These are phyloP conservation scores for Bombus pascuorum DNA, from an alignment of 1,140 invertebrate species.

Conservation along the genomic window DNA sequence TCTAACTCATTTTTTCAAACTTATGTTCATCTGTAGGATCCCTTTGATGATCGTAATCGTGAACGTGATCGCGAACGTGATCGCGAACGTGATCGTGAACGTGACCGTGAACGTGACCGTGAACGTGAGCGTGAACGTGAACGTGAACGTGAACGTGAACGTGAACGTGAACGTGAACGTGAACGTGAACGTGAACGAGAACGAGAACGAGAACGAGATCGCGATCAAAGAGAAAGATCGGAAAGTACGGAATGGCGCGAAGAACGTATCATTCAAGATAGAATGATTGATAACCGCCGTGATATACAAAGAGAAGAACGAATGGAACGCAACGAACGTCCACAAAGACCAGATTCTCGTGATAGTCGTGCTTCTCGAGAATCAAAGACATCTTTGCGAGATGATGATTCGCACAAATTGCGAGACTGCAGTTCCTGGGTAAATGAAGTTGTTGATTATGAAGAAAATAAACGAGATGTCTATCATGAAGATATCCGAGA, in stretches of 20 bases:
- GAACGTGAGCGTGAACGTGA: slow-evolving; percentile 54
- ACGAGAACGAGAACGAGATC: slow-evolving; percentile 56
- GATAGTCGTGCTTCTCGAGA: slow-evolving; percentile 84
- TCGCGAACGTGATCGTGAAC: slow-evolving; percentile 71
- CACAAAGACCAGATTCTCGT: slow-evolving; percentile 85
- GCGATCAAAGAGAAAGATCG: slow-evolving; percentile 68
- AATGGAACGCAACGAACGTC: slow-evolving; percentile 80
- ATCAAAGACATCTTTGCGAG: slow-evolving; percentile 82
- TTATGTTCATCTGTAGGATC: slow-evolving; percentile 74
- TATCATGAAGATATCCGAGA: slow-evolving; percentile 75
- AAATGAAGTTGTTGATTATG: slow-evolving; percentile 81
- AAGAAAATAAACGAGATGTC: slow-evolving; percentile 77
- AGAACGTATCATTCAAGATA: slow-evolving; percentile 67
- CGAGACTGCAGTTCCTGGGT: slow-evolving; percentile 80
- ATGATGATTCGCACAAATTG: slow-evolving; percentile 78
- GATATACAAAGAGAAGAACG: slow-evolving; percentile 71
- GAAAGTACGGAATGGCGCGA: slow-evolving; percentile 75
- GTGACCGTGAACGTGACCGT: slow-evolving; percentile 63
- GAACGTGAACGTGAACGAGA: slow-evolving; percentile 71
- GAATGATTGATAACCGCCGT: slow-evolving; percentile 67
- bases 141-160: slow-evolving; percentile 69
- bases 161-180: slow-evolving; percentile 76
- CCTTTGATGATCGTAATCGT: slow-evolving; percentile 80
- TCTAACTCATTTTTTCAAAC: neutral
- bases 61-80: slow-evolving; percentile 20